Conservation (phyloP, 2,797 vertebrate species). For the Galagoides demidoff region DNA sequence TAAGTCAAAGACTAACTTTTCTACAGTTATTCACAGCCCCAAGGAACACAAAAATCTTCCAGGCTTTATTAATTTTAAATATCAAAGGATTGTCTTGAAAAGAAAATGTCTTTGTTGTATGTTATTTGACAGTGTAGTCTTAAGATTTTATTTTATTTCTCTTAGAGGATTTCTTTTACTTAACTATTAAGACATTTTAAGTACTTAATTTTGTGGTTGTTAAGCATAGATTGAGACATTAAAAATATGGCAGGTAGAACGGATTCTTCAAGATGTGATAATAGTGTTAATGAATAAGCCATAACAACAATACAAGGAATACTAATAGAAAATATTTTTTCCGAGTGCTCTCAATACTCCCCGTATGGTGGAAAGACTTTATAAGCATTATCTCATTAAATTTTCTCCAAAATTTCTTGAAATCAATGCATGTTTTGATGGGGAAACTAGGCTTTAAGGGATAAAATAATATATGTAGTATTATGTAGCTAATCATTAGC, state of each 20-base stretch:
- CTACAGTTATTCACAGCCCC: background rate
- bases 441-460: background rate
- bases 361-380: background rate
- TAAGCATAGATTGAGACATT: background rate
- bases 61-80: conserved; percentile 26
- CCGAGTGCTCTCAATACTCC: background rate
- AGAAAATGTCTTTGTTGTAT: background rate
- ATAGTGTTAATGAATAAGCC: background rate
- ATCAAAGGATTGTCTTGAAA: background rate
- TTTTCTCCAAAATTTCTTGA: background rate
- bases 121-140: background rate
- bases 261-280: background rate
- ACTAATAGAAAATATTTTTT: background rate
- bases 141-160: conserved; percentile 36
- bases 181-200: background rate
- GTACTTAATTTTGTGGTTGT: background rate
- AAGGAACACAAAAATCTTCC: background rate
- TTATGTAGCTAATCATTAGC: background rate
- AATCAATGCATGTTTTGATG: background rate
- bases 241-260: background rate
- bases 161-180: background rate
- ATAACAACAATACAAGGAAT: background rate
- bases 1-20: background rate
- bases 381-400: background rate
- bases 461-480: background rate